Base-by-base conservation (phyloP, 2,888 invertebrate species). In the Neoscelio sp. region DNA sequence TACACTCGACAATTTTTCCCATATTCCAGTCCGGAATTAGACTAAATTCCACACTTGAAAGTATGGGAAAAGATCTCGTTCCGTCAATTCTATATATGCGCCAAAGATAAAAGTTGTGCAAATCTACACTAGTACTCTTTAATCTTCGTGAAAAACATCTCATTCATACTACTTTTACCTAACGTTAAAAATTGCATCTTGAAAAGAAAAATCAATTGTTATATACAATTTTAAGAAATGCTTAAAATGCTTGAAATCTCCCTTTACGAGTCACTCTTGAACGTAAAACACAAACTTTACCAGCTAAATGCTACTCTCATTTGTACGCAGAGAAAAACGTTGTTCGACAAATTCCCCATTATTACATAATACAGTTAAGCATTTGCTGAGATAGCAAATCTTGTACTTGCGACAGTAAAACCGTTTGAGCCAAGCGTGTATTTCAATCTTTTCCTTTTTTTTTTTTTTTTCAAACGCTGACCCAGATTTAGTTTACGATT, bases 291-390 rank as follows among this genome's bases (percentile, higher is more conserved):
- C 20, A 2, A 28, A 56, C 20, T 26, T 40, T 10, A 50, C 28
- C 62, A 26, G 48, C 40, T 48, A 64, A 64, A 64, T 23, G 50
- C 26, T 44, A 44, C 12, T 12, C 23, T 44, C n/a, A 2, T 40
- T 38, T 20, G 10, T 40, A 56, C 38, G 56, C 26, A 40, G 40
- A 56, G 62, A 48, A 62, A 62, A 68, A 44, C 46, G 56, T 20
- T 33, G 7, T 52, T 28, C 10, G 23, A 30, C 67, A 56, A 54
- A 68, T 35, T 68, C 67, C 67, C 58, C 48, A 58, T 68, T 68
- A 68, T 68, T 68, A 68, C 68, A 68, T 58, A 68, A 68, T 68
- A 68, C 68, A 68, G 68, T 68, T 68, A 68, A 68, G 56, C 46
- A 58, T 58, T 68, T 48, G 48, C 42, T 10, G 48, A 68, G 68